Evolutionary conservation across 2,113 vertebrate genomes (phyloP).

Genomic region (Ellobius talpinus): DNA sequence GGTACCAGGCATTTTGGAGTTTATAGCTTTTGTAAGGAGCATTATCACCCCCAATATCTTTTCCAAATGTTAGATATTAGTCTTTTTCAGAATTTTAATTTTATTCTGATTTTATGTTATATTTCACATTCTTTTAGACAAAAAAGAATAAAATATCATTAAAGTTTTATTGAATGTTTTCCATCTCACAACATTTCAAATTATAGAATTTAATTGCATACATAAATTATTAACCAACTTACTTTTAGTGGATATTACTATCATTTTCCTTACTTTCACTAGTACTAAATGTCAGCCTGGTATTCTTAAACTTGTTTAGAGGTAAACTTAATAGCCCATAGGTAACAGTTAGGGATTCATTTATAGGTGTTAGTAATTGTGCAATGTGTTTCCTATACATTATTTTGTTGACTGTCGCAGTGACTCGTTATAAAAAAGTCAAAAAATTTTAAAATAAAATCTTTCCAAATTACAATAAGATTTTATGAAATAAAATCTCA

Average conservation of each 20-base stretch:
- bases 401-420: slow-evolving; percentile 34
- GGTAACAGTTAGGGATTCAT: not conserved
- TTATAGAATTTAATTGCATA: not conserved
- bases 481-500: not conserved
- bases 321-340: not conserved
- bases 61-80: not conserved
- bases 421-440: not conserved
- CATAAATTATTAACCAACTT: not conserved
- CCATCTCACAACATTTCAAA: not conserved
- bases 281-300: not conserved
- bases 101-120: not conserved
- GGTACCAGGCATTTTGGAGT: not conserved
- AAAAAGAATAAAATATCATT: not conserved
- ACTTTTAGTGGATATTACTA: not conserved
- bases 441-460: not conserved
- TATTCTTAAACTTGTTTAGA: slow-evolving; percentile 24
- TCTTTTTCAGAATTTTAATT: not conserved
- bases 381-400: not conserved
- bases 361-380: not conserved
- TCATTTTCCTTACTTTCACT: not conserved
- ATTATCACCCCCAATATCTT: not conserved
- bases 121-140: not conserved
- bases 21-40: not conserved
- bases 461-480: not conserved
- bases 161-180: not conserved